Evolutionary conservation across 2,797 vertebrate species (phyloP), one percentile per base, ranked within the genome.

Genomic region (Tolypeutes matacus): DNA sequence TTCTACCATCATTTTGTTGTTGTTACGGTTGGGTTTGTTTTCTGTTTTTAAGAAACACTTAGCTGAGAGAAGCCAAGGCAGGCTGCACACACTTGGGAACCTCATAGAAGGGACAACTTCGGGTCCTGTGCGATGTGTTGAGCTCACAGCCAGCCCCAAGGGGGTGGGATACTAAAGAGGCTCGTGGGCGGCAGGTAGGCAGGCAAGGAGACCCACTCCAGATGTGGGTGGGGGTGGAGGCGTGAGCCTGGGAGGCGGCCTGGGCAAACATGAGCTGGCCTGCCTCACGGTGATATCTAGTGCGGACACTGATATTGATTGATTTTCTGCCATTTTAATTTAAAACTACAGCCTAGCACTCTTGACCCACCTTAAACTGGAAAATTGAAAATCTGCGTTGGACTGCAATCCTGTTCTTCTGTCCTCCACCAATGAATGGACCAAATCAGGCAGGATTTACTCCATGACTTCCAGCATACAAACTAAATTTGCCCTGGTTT

Each of bases 311-410:
- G 62, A 72, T n/a, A 36, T 60, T 56, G 72, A 3, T 65, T 87
- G 65, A 83, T 58, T 65, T 95, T 83, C 85, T 88, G n/a, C 15
- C 1, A 34, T 85, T 85, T 94, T 87, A 92, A 42, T 36, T 64
- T 70, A 62, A 87, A 81, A 31, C 29, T 86, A 4, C 77, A 21
- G 4, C 65, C 20, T 14, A 31, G 18, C 60, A 86, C 27, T 77
- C 62, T 42, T 49, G 49, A 73, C 53, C 62, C 34, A 31, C 49
- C 21, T 42, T 27, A 93, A 92, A 46, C 7, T 76, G n/a, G 56
- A 73, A 88, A 91, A 72, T 69, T 18, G 25, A 60, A 72, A 42
- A 25, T 89, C 23, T 77, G 14, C 21, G 9, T 7, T 42, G 31
- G 36, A 25, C 7, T 31, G 6, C 6, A 3, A 27, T 58, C 72